Evolutionary conservation across 1,140 invertebrate species (phyloP), one percentile per base, ranked within the genome.

Genomic region (Drosophila rufa): DNA sequence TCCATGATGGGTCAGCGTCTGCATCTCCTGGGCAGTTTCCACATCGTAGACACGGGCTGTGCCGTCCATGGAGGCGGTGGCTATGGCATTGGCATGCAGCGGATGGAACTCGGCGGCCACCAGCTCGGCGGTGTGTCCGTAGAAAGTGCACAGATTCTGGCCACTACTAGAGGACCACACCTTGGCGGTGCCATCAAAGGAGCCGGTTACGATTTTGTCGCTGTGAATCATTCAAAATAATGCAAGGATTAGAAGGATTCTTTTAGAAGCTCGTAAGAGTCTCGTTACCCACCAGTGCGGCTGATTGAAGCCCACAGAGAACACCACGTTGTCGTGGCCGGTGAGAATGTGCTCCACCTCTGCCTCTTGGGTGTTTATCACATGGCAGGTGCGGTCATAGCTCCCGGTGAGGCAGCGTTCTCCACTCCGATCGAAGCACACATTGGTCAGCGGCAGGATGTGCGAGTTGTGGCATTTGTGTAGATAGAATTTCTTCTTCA

Each of bases 301-400:
- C 82, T 96, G 95, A 92, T 97, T 97, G 83, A 96, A 97, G 55
- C 94, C 94, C 17, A 97, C 96, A 3, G 95, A 94, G 93, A 96
- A 97, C 3, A 97, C 97, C 56, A 97, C 96, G 93, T 97, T 97
- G 64, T 95, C 95, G 84, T 97, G 97, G 25, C 96, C 96, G 43
- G 94, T 93, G 12, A 97, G 94, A 45, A 95, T 95, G 82, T 95
- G 94, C 75, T 96, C 91, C 84, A 97, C 96, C 58, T 94, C 94
- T 38, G 96, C 96, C n/a, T 94, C 94, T 57, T 95, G 95, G 68
- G 96, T 95, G 91, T 96, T 95, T 95, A 97, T 97, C 65, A 97
- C 94, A 92, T 96, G 97, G 93, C 96, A 97, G n/a, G 96, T 97
- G 80, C 96, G 93, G 92, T 97, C 96, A 92, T 97, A 97, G 92